Conservation (phyloP, 2,888 invertebrate species). For the Emmelina monodactyla region DNA sequence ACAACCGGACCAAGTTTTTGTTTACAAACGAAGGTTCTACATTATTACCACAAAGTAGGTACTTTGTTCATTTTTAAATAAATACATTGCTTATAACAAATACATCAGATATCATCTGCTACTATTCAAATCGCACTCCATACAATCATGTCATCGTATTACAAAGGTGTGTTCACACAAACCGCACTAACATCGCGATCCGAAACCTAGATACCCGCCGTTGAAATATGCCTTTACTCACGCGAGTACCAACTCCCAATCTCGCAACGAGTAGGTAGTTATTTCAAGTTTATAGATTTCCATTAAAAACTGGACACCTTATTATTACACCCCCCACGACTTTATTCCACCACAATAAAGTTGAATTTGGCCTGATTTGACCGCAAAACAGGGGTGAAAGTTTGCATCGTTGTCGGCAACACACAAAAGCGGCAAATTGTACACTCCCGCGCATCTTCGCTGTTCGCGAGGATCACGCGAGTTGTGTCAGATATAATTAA, state of each 20-base stretch:
- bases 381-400: background rate
- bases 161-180: too few species aligned
- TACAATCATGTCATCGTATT: too few species aligned
- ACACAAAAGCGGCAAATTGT: slow-evolving; percentile 30
- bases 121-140: too few species aligned
- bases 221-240: background rate
- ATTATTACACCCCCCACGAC: background rate
- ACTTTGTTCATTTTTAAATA: too few species aligned
- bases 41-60: too few species aligned
- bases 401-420: too few species aligned
- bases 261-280: background rate
- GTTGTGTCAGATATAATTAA: slow-evolving; percentile 1
- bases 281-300: slow-evolving; percentile 1
- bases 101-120: too few species aligned
- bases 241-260: background rate
- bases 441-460: slow-evolving; percentile 23
- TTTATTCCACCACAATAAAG: background rate
- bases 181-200: too few species aligned
- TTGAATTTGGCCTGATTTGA: background rate
- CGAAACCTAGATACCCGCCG: background rate
- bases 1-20: too few species aligned
- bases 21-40: too few species aligned
- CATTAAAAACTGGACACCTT: background rate
- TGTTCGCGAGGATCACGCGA: background rate
- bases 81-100: too few species aligned